Evolutionary conservation across 2,113 vertebrate genomes (phyloP), one percentile per base, ranked within the genome.

Genomic region (Abramis brama): DNA sequence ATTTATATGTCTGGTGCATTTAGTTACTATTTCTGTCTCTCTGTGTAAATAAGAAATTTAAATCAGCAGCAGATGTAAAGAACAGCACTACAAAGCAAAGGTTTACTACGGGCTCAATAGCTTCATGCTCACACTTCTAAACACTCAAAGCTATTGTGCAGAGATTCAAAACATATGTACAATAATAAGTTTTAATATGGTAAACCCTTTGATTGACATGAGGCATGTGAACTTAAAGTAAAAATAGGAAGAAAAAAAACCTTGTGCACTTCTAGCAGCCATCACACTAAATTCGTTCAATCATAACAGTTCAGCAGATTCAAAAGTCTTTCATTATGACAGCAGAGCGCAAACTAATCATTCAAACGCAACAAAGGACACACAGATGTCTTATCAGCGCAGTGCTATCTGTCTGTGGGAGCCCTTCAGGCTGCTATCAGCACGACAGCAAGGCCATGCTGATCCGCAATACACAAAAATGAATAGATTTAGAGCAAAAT

Each of bases 21-120:
- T 15, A 47, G 71, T 47, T 1, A 57, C 87, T 91, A 92, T 93
- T 92, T 91, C 83, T 89, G 87, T 87, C 80, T 82, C 39, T 55
- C 19, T 77, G 47, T 74, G 82, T 86, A 74, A 84, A 76, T 57
- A 80, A 90, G 82, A 1, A 23, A 85, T 90, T 76, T 85, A 82
- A 92, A 89, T 70, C 89, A 91, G 89, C 87, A 85, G 90, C 86
- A 90, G 90, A 91, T 87, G 83, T 86, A 23, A 83, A 85, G 57
- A 71, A 55, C 62, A 70, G 79, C 60, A 88, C 79, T 9, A 80
- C 70, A 84, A 84, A 79, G 66, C 84, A 43, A 45, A 59, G 57
- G 55, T 70, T 57, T 80, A 80, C 78, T 75, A 13, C 23, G 50
- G 66, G 47, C 73, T 78, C 50, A 84, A 79, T 85, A 39, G 30